These are phyloP conservation scores for Trichogramma dendrolimi DNA, from an alignment of 2,888 invertebrate species.

Conservation along the genomic window DNA sequence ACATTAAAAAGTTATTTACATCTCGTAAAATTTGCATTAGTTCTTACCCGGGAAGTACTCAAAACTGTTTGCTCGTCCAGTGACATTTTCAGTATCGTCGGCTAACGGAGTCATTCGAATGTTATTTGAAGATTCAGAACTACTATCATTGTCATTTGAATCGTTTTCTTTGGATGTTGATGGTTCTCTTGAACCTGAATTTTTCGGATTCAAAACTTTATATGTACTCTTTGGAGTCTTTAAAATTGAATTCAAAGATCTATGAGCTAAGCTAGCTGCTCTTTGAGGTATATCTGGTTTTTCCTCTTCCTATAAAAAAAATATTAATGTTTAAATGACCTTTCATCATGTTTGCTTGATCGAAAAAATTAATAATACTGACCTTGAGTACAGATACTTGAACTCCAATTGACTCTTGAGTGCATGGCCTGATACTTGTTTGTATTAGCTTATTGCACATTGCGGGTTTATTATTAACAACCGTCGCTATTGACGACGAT, in stretches of 20 bases:
- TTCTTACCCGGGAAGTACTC: constrained; percentile 56
- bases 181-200: constrained; percentile 10
- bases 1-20: not conserved
- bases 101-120: constrained; percentile 38
- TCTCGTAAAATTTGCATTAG: not conserved
- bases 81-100: constrained; percentile 46
- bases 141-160: constrained; percentile 31
- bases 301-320: constrained; percentile 33
- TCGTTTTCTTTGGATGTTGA: constrained; percentile 8
- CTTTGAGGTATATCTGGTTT: constrained; percentile 44
- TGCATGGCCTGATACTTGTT: constrained; percentile 39
- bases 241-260: constrained; percentile 38
- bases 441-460: constrained; percentile 48
- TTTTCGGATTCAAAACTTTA: constrained; percentile 32
- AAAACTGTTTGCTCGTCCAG: constrained; percentile 64
- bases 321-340: not conserved
- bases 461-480: constrained; percentile 45
- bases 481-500: constrained; percentile 50
- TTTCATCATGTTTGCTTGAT: not conserved
- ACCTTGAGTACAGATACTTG: constrained; percentile 44
- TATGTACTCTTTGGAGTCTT: constrained; percentile 43
- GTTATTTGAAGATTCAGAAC: constrained; percentile 36
- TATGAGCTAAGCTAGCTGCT: constrained; percentile 39
- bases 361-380: not conserved
- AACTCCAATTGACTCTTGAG: constrained; percentile 45